Evolutionary conservation across 1,140 invertebrate genomes (phyloP).

Genomic region (Ganaspis sp.): DNA sequence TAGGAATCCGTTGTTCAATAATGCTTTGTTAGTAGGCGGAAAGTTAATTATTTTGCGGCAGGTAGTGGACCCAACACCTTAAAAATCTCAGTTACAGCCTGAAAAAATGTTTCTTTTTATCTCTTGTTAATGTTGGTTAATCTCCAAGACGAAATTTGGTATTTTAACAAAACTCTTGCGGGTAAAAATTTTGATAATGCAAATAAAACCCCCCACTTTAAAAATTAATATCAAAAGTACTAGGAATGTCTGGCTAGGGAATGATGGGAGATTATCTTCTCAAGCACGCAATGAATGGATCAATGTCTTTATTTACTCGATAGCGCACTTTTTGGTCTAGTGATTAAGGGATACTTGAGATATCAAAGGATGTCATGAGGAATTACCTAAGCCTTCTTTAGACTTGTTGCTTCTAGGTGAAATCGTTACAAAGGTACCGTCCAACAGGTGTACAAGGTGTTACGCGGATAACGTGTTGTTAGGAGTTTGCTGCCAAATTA

Average conservation of each 20-base stretch:
- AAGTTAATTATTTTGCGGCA: not conserved
- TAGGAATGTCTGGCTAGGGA: not conserved
- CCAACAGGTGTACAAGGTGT: conserved; percentile 24
- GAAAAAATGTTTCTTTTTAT: not conserved
- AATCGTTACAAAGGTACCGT: conserved; percentile 26
- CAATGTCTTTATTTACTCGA: not conserved
- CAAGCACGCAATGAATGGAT: not conserved
- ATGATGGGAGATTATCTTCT: not conserved
- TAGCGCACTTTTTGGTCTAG: not conserved
- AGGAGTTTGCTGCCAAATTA: conserved; percentile 20
- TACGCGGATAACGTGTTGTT: conserved; percentile 15
- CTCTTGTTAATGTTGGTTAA: not conserved
- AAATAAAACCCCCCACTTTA: not conserved
- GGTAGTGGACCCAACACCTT: not conserved
- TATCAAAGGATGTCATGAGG: conserved; percentile 2
- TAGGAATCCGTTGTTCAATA: conserved; percentile 11
- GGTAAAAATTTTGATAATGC: not conserved
- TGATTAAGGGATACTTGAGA: conserved; percentile 1
- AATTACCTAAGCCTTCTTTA: conserved; percentile 25
- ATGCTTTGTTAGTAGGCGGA: conserved; percentile 12
- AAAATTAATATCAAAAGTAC: not conserved
- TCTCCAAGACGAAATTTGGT: too few relatives aligned
- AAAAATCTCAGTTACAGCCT: not conserved
- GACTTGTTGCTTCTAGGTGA: conserved; percentile 27
- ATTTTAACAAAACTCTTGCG: not conserved